Evolutionary conservation across 1,140 invertebrate genomes (phyloP), one percentile per base, ranked within the genome.

Genomic region (Scaptodrosophila lebanonensis): DNA sequence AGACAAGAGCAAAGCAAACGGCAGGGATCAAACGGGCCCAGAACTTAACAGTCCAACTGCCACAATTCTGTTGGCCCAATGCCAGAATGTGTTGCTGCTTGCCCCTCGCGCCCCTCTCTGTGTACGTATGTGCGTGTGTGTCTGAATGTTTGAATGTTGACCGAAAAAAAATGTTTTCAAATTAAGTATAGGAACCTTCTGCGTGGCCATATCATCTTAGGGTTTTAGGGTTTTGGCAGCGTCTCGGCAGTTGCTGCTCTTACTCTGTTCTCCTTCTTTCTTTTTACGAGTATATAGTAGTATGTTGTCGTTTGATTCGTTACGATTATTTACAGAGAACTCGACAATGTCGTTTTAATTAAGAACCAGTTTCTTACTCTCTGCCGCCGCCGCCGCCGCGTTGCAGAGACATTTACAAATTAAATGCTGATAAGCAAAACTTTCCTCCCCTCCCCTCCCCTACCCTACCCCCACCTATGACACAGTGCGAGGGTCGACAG

Each of bases 291-390:
- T 13, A 12, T 40, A 20, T 36, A 17, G 36, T 47, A 38, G n/a
- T n/a, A 56, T 56, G 40, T 68, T 60, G 61, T 69, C 54, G 59
- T 60, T 69, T 69, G 65, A 75, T 75, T 75, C 70, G 70, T 75
- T 75, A 75, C 65, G 70, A 68, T 75, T 75, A 69, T 75, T 75
- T 75, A 75, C 61, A 75, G 51, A 69, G 71, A 69, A 61, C 66
- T 75, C 61, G 56, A 65, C 65, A 65, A 61, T 75, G 70, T 75
- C 61, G 70, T 69, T 75, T 75, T 75, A 75, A 75, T 75, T 75
- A 75, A 75, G 51, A 75, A 75, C 70, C 70, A 69, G 70, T 75
- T 75, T 68, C 42, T 39, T 50, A 49, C 48, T 29, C 30, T 44
- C 42, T 59, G 38, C 49, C 49, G 42, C 36, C 32, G 38, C 49